phyloP scores from a whole-genome alignment of 2,113 vertebrate genomes.

The Anhinga rufa region DNA sequence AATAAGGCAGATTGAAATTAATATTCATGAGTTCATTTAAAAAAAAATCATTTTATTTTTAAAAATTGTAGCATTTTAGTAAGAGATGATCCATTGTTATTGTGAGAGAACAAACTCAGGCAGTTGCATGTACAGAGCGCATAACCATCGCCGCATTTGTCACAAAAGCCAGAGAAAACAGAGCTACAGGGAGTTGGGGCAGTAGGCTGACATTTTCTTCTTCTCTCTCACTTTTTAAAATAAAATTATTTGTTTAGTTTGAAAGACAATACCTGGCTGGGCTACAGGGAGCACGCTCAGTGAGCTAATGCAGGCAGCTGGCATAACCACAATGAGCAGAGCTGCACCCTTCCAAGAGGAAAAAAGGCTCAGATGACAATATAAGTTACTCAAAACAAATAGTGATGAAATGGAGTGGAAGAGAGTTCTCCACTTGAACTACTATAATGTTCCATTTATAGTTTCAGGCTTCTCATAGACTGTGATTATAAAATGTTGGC shows the following conservation, averaged over 20 bases:
- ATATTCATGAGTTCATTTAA: background rate
- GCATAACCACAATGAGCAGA: conserved; percentile 8
- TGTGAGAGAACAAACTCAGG: background rate
- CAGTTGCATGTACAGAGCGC: background rate
- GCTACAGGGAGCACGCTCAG: background rate
- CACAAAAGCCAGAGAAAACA: conserved; percentile 1
- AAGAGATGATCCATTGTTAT: background rate
- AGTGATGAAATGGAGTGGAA: conserved; percentile 12
- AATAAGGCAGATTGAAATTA: background rate
- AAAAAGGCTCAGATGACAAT: conserved; percentile 33
- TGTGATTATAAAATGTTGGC: conserved; percentile 9
- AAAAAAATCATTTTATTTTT: background rate
- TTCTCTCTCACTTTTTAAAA: background rate
- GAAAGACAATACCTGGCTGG: conserved; percentile 28
- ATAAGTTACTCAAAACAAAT: conserved; percentile 41
- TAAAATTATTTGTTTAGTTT: conserved; percentile 56
- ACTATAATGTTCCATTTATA: conserved; percentile 25
- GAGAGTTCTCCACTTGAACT: conserved; percentile 14
- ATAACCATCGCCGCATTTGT: background rate
- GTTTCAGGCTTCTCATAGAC: background rate
- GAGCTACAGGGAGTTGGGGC: background rate
- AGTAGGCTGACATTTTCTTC: background rate
- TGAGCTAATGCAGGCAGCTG: conserved; percentile 43
- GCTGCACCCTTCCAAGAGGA: conserved; percentile 43
- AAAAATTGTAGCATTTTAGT: background rate